phyloP scores from a whole-genome alignment of 2,797 vertebrate genomes.

The Neostethus bicornis region DNA sequence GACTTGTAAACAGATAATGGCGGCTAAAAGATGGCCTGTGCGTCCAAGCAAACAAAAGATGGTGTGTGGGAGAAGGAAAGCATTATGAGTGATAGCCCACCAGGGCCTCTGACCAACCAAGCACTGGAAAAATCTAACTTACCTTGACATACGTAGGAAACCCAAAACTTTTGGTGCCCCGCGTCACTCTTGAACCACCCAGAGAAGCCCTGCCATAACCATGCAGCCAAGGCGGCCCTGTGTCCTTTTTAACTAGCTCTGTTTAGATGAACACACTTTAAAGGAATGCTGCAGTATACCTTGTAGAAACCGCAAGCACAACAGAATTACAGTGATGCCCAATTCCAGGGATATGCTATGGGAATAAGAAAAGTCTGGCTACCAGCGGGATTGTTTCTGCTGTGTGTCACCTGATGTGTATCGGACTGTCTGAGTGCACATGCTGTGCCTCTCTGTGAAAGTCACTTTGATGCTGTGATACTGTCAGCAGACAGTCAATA shows the following conservation, averaged over 20 bases:
- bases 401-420: constrained; percentile 29
- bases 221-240: constrained; percentile 61
- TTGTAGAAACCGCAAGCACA: constrained; percentile 78
- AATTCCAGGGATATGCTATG: constrained; percentile 61
- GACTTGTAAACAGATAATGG: constrained; percentile 55
- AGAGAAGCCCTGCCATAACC: constrained; percentile 66
- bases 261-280: constrained; percentile 82
- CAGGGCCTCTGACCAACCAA: constrained; percentile 64
- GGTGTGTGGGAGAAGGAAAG: constrained; percentile 45
- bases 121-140: constrained; percentile 73
- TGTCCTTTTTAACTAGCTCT: constrained; percentile 79
- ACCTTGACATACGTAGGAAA: constrained; percentile 85
- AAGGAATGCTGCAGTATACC: constrained; percentile 79
- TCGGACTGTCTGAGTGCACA: constrained; percentile 27
- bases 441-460: constrained; percentile 14
- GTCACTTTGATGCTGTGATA: constrained; percentile 46
- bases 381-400: constrained; percentile 51
- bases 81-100: constrained; percentile 79
- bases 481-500: constrained; percentile 40
- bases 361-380: constrained; percentile 63
- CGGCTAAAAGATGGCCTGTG: constrained; percentile 55
- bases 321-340: constrained; percentile 68
- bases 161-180: constrained; percentile 69
- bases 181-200: constrained; percentile 79
- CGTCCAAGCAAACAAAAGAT: constrained; percentile 46